Evolutionary conservation across 2,797 vertebrate genomes (phyloP).

Genomic region (Cephalopachus bancanus): DNA sequence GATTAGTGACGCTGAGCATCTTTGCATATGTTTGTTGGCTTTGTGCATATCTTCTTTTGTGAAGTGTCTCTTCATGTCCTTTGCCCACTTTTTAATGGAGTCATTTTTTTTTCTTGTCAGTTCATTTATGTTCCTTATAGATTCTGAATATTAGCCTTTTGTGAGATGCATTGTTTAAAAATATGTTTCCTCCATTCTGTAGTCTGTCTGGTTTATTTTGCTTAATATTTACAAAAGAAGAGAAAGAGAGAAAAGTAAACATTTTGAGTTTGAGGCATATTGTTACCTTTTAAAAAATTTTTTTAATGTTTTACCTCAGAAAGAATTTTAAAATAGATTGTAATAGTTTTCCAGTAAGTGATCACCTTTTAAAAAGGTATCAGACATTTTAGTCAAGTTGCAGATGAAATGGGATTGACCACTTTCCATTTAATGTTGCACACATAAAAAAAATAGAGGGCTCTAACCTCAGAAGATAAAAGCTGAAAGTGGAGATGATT

Average conservation of each 20-base stretch:
- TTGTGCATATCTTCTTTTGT: too few relatives aligned
- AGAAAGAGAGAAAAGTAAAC: not conserved
- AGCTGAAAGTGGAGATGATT: slow-evolving; percentile 57
- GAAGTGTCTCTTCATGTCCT: too few relatives aligned
- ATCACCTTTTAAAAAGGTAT: slow-evolving; percentile 59
- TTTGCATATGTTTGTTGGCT: too few relatives aligned
- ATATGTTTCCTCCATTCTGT: too few relatives aligned
- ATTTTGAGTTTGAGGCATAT: not conserved
- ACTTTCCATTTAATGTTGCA: slow-evolving; percentile 42
- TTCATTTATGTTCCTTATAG: too few relatives aligned
- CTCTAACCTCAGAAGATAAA: slow-evolving; percentile 70
- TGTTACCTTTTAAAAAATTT: not conserved
- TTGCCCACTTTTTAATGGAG: too few relatives aligned
- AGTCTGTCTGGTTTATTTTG: too few relatives aligned
- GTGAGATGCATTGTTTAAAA: too few relatives aligned
- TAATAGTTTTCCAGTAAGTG: slow-evolving; percentile 66
- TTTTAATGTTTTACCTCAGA: slow-evolving; percentile 51
- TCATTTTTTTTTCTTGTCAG: too few relatives aligned
- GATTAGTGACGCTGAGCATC: too few relatives aligned
- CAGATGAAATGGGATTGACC: slow-evolving; percentile 70
- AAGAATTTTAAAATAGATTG: slow-evolving; percentile 70
- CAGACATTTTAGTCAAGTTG: slow-evolving; percentile 33
- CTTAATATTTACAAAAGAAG: not conserved
- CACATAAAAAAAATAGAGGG: not conserved
- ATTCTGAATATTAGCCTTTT: too few relatives aligned